Conservation (phyloP, 2,797 vertebrate species). For the Galaxias olidus region DNA sequence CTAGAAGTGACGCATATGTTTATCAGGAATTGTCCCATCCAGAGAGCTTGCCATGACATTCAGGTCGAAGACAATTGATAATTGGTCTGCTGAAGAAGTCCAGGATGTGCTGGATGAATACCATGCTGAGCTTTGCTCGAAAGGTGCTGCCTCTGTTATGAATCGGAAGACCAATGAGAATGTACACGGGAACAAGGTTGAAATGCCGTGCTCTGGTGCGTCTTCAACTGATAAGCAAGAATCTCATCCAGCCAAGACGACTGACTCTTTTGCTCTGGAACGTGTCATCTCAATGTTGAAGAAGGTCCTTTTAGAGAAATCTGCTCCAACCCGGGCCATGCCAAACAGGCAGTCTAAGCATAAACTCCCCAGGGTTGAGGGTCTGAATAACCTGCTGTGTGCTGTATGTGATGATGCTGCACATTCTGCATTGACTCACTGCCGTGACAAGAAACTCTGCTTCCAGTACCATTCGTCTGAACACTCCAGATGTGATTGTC, state of each 20-base stretch:
- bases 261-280: neutral
- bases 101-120: constrained; percentile 1
- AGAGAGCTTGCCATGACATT: neutral
- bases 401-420: neutral
- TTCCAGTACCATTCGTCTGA: constrained; percentile 7
- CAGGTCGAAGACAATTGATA: neutral
- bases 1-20: neutral
- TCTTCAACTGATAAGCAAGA: no score
- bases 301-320: neutral
- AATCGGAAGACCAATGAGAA: neutral
- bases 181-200: neutral
- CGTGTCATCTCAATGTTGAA: neutral
- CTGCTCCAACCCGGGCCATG: neutral
- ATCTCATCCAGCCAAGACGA: neutral
- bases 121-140: no score
- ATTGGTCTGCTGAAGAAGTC: neutral
- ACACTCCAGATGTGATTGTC: neutral
- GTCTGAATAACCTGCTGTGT: neutral
- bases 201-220: no score
- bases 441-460: neutral
- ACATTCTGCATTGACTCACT: no score
- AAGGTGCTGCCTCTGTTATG: no score
- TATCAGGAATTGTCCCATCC: constrained; percentile 1
- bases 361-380: neutral
- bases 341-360: neutral